phyloP scores from a whole-genome alignment of 2,888 invertebrate genomes.

The Tetranychus piercei region DNA sequence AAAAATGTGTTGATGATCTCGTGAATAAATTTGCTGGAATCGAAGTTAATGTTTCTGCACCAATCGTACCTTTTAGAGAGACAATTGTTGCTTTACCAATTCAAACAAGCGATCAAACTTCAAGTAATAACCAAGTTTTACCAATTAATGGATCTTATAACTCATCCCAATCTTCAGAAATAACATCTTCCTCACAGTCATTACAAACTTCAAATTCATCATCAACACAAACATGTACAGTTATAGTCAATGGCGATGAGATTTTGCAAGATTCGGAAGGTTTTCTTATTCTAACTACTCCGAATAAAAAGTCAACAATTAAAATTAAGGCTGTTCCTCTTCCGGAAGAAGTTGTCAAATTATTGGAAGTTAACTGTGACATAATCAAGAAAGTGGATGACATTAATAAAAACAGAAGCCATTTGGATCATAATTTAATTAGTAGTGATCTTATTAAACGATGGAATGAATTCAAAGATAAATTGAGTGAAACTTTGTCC shows the following conservation, averaged over 20 bases:
- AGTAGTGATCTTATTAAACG: slow-evolving; percentile 24
- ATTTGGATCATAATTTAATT: background rate
- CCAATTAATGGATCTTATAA: background rate
- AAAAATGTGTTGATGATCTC: slow-evolving; percentile 83
- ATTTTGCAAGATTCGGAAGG: background rate
- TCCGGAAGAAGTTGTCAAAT: slow-evolving; percentile 47
- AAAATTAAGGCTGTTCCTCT: slow-evolving; percentile 57
- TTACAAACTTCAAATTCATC: background rate
- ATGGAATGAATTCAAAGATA: slow-evolving; percentile 29
- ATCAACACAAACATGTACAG: background rate
- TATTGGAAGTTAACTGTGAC: slow-evolving; percentile 51
- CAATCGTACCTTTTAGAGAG: slow-evolving; percentile 88
- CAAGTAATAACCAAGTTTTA: background rate
- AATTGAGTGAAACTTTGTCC: slow-evolving; percentile 27
- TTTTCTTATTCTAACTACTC: background rate
- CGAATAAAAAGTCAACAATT: slow-evolving; percentile 51
- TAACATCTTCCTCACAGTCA: background rate
- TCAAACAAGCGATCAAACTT: background rate
- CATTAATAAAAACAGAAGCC: slow-evolving; percentile 29
- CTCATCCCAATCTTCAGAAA: background rate
- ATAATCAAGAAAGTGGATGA: slow-evolving; percentile 41
- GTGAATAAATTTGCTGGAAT: slow-evolving; percentile 52
- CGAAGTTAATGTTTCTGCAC: slow-evolving; percentile 72
- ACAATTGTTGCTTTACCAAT: slow-evolving; percentile 47
- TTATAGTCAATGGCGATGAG: background rate